Base-by-base conservation (phyloP, 2,888 invertebrate genomes). In the Caenorhabditis becei region DNA sequence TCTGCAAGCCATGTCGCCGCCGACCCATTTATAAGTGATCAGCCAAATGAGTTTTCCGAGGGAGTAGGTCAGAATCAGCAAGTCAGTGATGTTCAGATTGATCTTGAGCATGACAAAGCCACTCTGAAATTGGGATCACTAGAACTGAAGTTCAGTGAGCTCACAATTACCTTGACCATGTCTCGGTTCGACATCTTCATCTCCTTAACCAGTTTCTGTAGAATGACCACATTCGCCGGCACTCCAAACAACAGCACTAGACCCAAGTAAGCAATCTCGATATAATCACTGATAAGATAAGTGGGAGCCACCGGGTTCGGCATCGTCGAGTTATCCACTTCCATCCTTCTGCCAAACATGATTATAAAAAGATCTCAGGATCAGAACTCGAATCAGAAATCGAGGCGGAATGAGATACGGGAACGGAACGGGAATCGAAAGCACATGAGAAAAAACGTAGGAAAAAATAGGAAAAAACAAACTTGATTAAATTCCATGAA, bases 51-150 rank as follows among this genome's bases (percentile, higher is more conserved):
- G 77, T 58, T 89, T 89, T n/a, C 89, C 88, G n/a, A 86, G 67
- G 1, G 88, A 87, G 32, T 87, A 83, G 14, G 83, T 72, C 47
- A 88, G 69, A 10, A 91, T 84, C 10, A 91, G 80, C 18, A 90
- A 63, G 61, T 91, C 91, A 23, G 88, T 87, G 67, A 91, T 83
- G 83, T 90, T 89, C 62, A 91, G 63, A 66, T 91, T 86, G 59
- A 91, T 86, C 70, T 90, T 90, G 32, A 91, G 82, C 67, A 91
- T 83, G 1, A 91, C 77, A 61, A 91, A 91, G 0, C 89, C 87
- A 28, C 83, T 85, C 88, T 89, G 70, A 53, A 88, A 67, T 1
- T 26, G 16, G 26, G 32, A 11, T 37, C 5, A 3, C 8, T 14
- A 14, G 0, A 23, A n/a, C 20, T 35, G 28, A 49, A 24, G 28